Percentiles rank a stretch among this genome's conserved stretches.
Conservation (phyloP, 1,140 invertebrate species). For the Drosophila kanapiae region DNA sequence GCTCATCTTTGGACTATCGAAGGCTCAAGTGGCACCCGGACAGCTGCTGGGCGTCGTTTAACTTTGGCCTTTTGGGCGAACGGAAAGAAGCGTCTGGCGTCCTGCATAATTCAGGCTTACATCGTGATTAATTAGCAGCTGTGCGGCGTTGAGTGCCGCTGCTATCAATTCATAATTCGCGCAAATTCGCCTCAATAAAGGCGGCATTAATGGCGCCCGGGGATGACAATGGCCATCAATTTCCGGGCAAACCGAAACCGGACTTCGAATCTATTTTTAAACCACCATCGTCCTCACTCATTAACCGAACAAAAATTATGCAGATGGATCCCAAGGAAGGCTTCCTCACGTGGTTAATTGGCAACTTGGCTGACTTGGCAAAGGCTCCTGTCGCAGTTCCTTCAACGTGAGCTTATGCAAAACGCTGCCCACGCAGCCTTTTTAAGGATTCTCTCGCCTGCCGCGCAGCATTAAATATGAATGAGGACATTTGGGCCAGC, state of each 20-base stretch:
- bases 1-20: slow-evolving; percentile 30
- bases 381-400: slow-evolving; percentile 26
- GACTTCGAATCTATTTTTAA: slow-evolving; percentile 29
- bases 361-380: slow-evolving; percentile 2
- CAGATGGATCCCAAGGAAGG: slow-evolving; percentile 21
- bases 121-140: slow-evolving; percentile 64
- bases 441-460: slow-evolving; percentile 33
- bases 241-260: slow-evolving; percentile 11
- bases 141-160: slow-evolving; percentile 42
- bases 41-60: slow-evolving; percentile 59
- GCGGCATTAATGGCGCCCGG: slow-evolving; percentile 12
- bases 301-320: slow-evolving; percentile 34
- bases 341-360: slow-evolving; percentile 42
- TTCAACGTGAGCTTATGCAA: slow-evolving; percentile 55
- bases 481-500: slow-evolving; percentile 14
- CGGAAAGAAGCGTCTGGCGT: slow-evolving; percentile 1
- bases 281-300: slow-evolving; percentile 6
- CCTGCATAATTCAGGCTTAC: slow-evolving; percentile 53
- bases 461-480: slow-evolving; percentile 41
- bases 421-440: slow-evolving; percentile 28
- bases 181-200: slow-evolving; percentile 43
- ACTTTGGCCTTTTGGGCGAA: slow-evolving; percentile 34
- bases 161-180: slow-evolving; percentile 51
- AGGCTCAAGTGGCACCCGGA: slow-evolving; percentile 24
- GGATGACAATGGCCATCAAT: slow-evolving; percentile 40